Evolutionary conservation across 2,888 invertebrate species (phyloP).

Genomic region (Lepidochrysops patricia): DNA sequence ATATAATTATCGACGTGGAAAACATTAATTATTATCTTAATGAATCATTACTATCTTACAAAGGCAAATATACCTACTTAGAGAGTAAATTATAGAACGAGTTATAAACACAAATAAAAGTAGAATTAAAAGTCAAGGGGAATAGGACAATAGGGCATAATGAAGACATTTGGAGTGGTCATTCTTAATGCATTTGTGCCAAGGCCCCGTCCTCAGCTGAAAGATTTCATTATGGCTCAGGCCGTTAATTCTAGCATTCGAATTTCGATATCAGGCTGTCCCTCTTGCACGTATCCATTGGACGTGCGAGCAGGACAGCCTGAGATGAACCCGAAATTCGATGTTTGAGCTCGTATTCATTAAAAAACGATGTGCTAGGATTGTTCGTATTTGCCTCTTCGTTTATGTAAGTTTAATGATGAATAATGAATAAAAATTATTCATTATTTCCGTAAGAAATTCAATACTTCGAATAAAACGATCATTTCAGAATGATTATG

Average conservation of each 20-base stretch:
- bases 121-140: neutral
- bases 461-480: too few species aligned
- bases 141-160: neutral
- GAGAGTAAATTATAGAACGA: neutral
- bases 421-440: neutral
- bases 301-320: too few species aligned
- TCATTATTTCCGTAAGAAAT: too few species aligned
- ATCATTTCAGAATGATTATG: neutral
- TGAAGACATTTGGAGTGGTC: conserved; percentile 9
- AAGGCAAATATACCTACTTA: too few species aligned
- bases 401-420: neutral
- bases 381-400: neutral
- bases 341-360: neutral
- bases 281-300: too few species aligned
- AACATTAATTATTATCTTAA: too few species aligned
- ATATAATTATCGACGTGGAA: too few species aligned
- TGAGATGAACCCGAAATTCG: too few species aligned
- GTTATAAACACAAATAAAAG: neutral
- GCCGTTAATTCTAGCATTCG: too few species aligned
- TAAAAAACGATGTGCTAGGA: neutral
- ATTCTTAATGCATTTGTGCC: conserved; percentile 10
- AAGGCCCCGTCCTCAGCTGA: neutral
- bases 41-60: too few species aligned
- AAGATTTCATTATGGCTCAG: conserved; percentile 8
- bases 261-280: too few species aligned